These are phyloP conservation scores for Wasmannia auropunctata DNA, from an alignment of 1,140 invertebrate species.

Conservation along the genomic window DNA sequence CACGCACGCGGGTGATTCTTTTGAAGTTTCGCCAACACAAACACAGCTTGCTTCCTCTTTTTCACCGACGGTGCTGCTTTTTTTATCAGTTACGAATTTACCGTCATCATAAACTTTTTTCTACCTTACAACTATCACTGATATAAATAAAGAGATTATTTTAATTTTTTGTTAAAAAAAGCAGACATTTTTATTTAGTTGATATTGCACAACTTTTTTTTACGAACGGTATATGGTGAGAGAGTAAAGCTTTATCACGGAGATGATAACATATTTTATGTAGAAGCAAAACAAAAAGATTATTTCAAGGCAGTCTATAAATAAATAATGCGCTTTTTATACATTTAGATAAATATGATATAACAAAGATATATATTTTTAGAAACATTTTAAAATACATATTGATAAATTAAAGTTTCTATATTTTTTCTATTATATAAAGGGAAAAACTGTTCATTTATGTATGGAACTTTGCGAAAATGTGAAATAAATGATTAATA, in stretches of 20 bases:
- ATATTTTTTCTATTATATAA: background rate
- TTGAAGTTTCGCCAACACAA: slow-evolving; percentile 10
- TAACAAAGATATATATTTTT: background rate
- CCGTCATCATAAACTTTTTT: background rate
- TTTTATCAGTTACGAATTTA: slow-evolving; percentile 18
- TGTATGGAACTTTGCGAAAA: background rate
- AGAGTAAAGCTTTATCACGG: background rate
- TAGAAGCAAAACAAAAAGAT: background rate
- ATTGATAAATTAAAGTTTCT: background rate
- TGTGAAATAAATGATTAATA: background rate
- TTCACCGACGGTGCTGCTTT: background rate
- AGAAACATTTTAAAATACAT: background rate
- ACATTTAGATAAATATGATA: background rate
- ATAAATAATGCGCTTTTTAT: background rate
- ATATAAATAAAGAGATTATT: background rate
- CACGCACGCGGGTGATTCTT: background rate
- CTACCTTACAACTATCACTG: background rate
- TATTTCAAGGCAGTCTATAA: background rate
- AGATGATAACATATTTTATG: background rate
- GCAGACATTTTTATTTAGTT: background rate
- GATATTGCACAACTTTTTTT: background rate
- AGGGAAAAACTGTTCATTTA: background rate
- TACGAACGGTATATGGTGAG: background rate
- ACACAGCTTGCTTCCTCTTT: background rate
- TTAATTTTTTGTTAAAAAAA: background rate